A percentile compares a stretch with the other conserved stretches of the same genome.
These are phyloP conservation scores for Phyllostomus hastatus DNA, from an alignment of 2,113 vertebrate genomes.

Conservation along the genomic window DNA sequence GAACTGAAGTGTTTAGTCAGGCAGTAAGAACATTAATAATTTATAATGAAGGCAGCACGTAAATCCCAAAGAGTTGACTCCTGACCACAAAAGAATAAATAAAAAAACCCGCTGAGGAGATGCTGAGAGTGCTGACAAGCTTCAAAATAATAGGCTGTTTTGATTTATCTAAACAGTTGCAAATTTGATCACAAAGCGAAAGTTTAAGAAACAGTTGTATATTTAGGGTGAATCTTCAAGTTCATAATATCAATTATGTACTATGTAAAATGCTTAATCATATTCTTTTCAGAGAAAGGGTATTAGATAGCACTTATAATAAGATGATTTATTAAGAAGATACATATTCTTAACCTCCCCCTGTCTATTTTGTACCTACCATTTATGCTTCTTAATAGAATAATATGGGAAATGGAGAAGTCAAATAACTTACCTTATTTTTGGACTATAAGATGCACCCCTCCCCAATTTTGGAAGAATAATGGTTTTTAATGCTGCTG, in stretches of 20 bases:
- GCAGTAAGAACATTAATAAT: neutral
- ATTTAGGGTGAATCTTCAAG: neutral
- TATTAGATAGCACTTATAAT: neutral
- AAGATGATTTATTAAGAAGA: neutral
- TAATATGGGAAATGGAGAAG: too few species aligned
- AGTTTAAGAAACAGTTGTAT: neutral
- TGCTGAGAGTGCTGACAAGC: neutral
- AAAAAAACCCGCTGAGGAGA: neutral
- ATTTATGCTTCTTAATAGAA: too few species aligned
- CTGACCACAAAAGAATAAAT: slow-evolving; percentile 2
- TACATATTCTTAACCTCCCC: too few species aligned
- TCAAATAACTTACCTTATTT: too few species aligned
- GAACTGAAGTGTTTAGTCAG: neutral
- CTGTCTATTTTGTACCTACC: too few species aligned
- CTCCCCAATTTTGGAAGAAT: too few species aligned
- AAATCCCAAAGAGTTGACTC: neutral
- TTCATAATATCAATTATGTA: neutral
- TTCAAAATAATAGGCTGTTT: neutral
- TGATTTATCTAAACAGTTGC: neutral
- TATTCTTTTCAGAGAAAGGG: neutral
- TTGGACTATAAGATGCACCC: too few species aligned
- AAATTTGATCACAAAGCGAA: neutral
- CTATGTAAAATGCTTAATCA: neutral
- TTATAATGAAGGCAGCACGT: neutral
- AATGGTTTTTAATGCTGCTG: too few species aligned